Evolutionary conservation across 2,888 invertebrate species (phyloP).

Genomic region (Hypomecis atomaria): DNA sequence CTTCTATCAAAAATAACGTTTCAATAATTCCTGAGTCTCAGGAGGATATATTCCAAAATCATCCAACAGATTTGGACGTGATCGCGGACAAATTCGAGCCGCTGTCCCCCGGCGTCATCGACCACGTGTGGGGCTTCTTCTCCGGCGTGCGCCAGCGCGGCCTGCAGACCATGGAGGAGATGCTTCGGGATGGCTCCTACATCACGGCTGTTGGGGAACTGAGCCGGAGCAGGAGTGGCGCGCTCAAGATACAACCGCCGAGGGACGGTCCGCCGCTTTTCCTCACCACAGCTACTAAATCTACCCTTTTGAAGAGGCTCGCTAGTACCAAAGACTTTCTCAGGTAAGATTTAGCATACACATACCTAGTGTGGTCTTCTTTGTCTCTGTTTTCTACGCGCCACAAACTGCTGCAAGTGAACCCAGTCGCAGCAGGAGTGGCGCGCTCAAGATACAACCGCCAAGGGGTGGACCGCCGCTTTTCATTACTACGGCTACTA

Average conservation of each 20-base stretch:
- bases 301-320: conserved; percentile 89
- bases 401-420: conserved; percentile 86
- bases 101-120: conserved; percentile 89
- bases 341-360: conserved; percentile 73
- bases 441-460: conserved; percentile 88
- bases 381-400: no score
- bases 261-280: conserved; percentile 89
- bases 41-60: conserved; percentile 33
- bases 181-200: conserved; percentile 92
- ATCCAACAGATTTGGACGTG: conserved; percentile 88
- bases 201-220: conserved; percentile 93
- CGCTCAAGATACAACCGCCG: conserved; percentile 90
- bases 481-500: conserved; percentile 92
- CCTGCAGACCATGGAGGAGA: conserved; percentile 93
- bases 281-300: conserved; percentile 91
- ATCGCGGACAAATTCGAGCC: conserved; percentile 94
- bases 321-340: conserved; percentile 89
- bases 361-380: no score
- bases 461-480: conserved; percentile 89
- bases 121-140: conserved; percentile 94
- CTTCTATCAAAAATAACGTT: no score
- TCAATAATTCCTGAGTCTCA: no score
- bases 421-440: conserved; percentile 86
- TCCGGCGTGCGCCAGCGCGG: conserved; percentile 93
- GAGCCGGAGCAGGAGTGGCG: conserved; percentile 85